These are phyloP conservation scores for Pristiophorus japonicus DNA, from an alignment of 2,113 vertebrate genomes.

Conservation along the genomic window DNA sequence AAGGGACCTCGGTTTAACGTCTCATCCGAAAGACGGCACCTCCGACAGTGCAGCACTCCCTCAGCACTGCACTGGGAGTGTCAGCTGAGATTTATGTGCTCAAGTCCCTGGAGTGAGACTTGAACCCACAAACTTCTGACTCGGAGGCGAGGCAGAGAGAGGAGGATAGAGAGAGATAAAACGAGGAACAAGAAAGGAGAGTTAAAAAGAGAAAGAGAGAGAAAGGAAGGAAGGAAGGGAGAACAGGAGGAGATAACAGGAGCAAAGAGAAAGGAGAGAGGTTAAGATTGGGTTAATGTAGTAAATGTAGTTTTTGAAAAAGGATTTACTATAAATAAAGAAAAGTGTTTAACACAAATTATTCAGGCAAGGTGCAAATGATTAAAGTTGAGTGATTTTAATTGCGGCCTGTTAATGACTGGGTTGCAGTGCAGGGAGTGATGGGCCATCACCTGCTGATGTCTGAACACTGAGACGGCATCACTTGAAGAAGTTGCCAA, in stretches of 20 bases:
- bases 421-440: background rate
- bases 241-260: background rate
- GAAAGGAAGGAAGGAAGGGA: background rate
- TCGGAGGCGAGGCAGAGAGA: no score
- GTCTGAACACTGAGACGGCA: background rate
- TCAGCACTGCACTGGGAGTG: no score
- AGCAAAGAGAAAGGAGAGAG: background rate
- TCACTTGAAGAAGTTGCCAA: background rate
- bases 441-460: background rate
- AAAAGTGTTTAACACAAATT: background rate
- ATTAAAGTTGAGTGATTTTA: conserved; percentile 21
- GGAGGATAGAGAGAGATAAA: background rate
- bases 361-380: background rate
- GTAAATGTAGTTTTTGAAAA: background rate
- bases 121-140: no score
- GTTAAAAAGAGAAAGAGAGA: background rate
- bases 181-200: background rate
- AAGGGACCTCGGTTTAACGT: no score
- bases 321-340: background rate
- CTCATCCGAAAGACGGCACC: no score
- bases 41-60: no score
- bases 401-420: background rate
- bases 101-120: no score
- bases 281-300: background rate
- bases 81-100: no score